Evolutionary conservation across 2,797 vertebrate species (phyloP), one percentile per base, ranked within the genome.

Genomic region (Sebastiscus tertius): DNA sequence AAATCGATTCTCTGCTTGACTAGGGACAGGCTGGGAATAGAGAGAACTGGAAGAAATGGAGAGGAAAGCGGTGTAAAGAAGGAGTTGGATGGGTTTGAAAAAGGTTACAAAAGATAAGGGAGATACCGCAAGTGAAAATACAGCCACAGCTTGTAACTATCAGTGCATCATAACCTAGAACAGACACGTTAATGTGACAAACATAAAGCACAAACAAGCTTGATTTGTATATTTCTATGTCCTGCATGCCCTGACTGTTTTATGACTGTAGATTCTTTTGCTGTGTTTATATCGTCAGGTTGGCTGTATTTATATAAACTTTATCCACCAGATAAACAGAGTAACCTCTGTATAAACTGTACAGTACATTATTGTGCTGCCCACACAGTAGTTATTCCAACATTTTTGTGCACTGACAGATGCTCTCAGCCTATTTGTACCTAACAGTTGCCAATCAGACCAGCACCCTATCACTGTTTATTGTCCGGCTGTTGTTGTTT

Each of bases 1-100:
- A 94, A 94, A 95, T 94, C 90, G 87, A 95, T 94, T 94, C 91
- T 88, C 87, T 89, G 93, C 88, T 91, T 93, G 92, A 93, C 93
- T 95, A 86, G 88, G 90, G 93, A 91, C 88, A 86, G 85, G 62
- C 88, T 84, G 87, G 90, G 83, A 89, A 88, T 84, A 83, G 87
- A 92, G 80, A 75, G 77, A 80, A 87, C 73, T 74, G 75, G 70
- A 89, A 83, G 80, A 85, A 89, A 86, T 83, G 72, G 74, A 90
- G 81, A 86, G 84, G 49, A 89, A 89, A 86, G 81, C 33, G 31
- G 39, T 1, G 24, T 56, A 64, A 54, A 55, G 33, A 72, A 67
- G 58, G 54, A 61, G 42, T 58, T 46, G 66, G 16, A 10, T 1
- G 14, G 65, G 62, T 16, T 46, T 83, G 46, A 29, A 36, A 82